phyloP scores from a whole-genome alignment of 2,888 invertebrate species.

The Diplolepis rosae region DNA sequence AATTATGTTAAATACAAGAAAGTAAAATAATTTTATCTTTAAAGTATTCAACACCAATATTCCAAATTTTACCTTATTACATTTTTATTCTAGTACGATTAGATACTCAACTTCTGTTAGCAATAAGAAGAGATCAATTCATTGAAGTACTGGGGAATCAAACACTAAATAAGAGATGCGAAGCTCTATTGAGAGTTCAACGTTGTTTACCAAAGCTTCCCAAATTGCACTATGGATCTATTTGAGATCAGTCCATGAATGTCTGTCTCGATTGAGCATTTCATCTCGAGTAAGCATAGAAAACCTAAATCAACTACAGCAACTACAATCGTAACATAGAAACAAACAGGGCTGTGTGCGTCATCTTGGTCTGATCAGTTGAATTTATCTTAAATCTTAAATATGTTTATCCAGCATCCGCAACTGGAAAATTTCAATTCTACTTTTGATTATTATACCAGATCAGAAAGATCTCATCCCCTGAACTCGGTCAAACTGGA shows the following conservation, averaged over 20 bases:
- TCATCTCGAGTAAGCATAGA: constrained; percentile 5
- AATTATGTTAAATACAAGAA: too few relatives aligned
- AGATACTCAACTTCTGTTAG: too few relatives aligned
- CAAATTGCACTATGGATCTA: constrained; percentile 18
- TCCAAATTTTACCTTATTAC: too few relatives aligned
- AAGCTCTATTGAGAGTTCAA: not conserved
- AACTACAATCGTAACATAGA: not conserved
- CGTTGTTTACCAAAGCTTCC: not conserved
- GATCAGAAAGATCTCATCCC: not conserved
- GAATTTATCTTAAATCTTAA: not conserved
- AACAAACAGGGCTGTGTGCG: constrained; percentile 1
- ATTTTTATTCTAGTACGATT: too few relatives aligned
- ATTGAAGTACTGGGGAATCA: not conserved
- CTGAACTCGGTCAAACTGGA: not conserved
- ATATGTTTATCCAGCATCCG: not conserved
- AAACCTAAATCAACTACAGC: constrained; percentile 10
- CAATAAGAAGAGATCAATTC: not conserved
- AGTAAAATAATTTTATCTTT: too few relatives aligned
- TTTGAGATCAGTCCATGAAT: constrained; percentile 15
- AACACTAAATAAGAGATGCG: not conserved
- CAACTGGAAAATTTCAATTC: not conserved
- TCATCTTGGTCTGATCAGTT: not conserved
- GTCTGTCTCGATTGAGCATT: constrained; percentile 21
- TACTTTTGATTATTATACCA: not conserved
- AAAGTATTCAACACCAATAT: too few relatives aligned